phyloP scores from a whole-genome alignment of 1,140 invertebrate genomes.

The Drosophila yakuba region DNA sequence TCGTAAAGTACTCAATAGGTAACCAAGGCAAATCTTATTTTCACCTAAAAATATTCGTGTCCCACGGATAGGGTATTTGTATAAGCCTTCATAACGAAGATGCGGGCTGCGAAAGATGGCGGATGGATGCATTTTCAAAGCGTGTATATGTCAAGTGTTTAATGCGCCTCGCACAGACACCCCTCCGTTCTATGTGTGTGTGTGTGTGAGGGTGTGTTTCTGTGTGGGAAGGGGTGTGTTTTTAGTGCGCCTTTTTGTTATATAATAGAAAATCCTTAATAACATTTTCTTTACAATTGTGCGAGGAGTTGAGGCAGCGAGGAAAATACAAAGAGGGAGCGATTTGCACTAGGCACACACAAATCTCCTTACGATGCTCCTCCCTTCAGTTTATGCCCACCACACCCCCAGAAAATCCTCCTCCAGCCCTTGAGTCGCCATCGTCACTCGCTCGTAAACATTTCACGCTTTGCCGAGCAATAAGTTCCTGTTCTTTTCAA shows the following conservation, averaged over 20 bases:
- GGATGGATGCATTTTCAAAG: conserved; percentile 43
- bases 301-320: conserved; percentile 10
- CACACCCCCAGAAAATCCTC: conserved; percentile 6
- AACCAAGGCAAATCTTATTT: neutral
- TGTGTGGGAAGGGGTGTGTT: conserved; percentile 20
- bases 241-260: conserved; percentile 80
- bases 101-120: conserved; percentile 7
- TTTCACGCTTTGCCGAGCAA: conserved; percentile 81
- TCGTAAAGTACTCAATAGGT: neutral
- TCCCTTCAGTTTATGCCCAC: neutral
- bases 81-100: neutral
- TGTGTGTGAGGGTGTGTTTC: neutral
- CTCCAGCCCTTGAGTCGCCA: conserved; percentile 67
- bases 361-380: conserved; percentile 60
- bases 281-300: conserved; percentile 83
- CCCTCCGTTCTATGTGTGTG: neutral
- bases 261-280: conserved; percentile 83
- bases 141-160: conserved; percentile 72
- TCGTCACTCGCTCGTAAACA: conserved; percentile 81
- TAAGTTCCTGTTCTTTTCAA: conserved; percentile 48
- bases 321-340: conserved; percentile 21
- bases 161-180: conserved; percentile 53
- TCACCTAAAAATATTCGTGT: neutral
- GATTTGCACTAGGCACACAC: conserved; percentile 42
- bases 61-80: conserved; percentile 1